Percentiles rank a stretch among this genome's conserved stretches.
Evolutionary conservation across 2,888 invertebrate species (phyloP).

Genomic region (Choristoneura rosaceana): DNA sequence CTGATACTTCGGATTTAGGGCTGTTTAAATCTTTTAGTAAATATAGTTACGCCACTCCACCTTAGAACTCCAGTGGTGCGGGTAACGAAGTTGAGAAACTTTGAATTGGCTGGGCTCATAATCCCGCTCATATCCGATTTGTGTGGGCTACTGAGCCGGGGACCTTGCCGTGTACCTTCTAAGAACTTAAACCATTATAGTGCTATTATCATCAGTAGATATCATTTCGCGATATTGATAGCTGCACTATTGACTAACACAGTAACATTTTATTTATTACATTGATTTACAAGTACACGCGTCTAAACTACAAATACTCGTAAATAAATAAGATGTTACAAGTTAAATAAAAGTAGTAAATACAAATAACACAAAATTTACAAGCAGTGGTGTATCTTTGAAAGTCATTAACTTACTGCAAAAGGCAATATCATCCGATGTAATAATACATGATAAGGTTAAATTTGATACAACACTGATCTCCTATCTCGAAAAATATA

Average conservation of each 20-base stretch:
- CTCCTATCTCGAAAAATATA: slow-evolving; percentile 56
- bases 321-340: too few relatives aligned
- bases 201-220: neutral
- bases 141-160: slow-evolving; percentile 27
- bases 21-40: slow-evolving; percentile 33
- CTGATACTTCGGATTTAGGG: slow-evolving; percentile 1
- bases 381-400: neutral
- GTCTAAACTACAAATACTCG: too few relatives aligned
- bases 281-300: too few relatives aligned
- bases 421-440: neutral
- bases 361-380: neutral
- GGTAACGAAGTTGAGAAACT: slow-evolving; percentile 79
- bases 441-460: slow-evolving; percentile 4
- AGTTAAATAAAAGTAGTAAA: too few relatives aligned
- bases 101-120: slow-evolving; percentile 66
- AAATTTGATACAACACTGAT: slow-evolving; percentile 23
- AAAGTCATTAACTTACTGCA: neutral
- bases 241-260: neutral
- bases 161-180: slow-evolving; percentile 5
- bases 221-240: neutral
- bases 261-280: neutral
- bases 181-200: neutral
- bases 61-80: slow-evolving; percentile 74
- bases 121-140: slow-evolving; percentile 40
- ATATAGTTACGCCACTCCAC: slow-evolving; percentile 57